Evolutionary conservation across 2,888 invertebrate genomes (phyloP).

Genomic region (Gerris lacustris): DNA sequence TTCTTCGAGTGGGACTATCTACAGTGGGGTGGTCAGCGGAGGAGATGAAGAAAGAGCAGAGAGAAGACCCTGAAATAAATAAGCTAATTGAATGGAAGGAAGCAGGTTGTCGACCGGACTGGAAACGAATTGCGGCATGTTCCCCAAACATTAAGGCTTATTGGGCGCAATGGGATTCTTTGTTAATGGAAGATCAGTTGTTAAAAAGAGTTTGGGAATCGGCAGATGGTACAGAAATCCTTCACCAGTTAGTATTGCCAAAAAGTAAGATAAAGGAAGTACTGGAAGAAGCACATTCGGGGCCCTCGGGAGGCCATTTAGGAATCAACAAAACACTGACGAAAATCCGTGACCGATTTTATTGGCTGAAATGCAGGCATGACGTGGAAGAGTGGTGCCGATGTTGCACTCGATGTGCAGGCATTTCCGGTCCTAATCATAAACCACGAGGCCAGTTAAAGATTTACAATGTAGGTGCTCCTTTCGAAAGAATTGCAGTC

Average conservation of each 20-base stretch:
- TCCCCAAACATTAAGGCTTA: background rate
- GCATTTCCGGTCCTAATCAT: constrained; percentile 25
- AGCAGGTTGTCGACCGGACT: background rate
- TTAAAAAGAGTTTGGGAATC: constrained; percentile 17
- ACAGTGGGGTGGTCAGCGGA: no score
- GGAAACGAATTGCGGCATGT: background rate
- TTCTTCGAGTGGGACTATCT: background rate
- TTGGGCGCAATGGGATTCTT: constrained; percentile 20
- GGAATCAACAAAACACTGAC: constrained; percentile 30
- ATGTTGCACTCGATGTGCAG: constrained; percentile 22
- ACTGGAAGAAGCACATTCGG: constrained; percentile 27
- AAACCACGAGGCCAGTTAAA: constrained; percentile 24
- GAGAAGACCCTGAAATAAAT: constrained; percentile 7
- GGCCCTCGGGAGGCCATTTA: constrained; percentile 30
- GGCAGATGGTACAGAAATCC: constrained; percentile 18
- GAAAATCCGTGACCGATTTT: constrained; percentile 29
- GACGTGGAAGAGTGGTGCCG: constrained; percentile 30
- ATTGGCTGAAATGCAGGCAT: constrained; percentile 23
- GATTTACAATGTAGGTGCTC: constrained; percentile 27
- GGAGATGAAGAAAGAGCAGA: background rate
- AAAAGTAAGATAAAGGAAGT: constrained; percentile 20
- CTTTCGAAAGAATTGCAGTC: constrained; percentile 27
- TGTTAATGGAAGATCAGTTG: constrained; percentile 21
- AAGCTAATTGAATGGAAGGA: background rate
- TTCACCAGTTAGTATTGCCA: constrained; percentile 23